Percentiles rank a stretch among this genome's conserved stretches.
These are phyloP conservation scores for Corythornis leucogaster DNA, from an alignment of 2,797 vertebrate genomes.

Conservation along the genomic window DNA sequence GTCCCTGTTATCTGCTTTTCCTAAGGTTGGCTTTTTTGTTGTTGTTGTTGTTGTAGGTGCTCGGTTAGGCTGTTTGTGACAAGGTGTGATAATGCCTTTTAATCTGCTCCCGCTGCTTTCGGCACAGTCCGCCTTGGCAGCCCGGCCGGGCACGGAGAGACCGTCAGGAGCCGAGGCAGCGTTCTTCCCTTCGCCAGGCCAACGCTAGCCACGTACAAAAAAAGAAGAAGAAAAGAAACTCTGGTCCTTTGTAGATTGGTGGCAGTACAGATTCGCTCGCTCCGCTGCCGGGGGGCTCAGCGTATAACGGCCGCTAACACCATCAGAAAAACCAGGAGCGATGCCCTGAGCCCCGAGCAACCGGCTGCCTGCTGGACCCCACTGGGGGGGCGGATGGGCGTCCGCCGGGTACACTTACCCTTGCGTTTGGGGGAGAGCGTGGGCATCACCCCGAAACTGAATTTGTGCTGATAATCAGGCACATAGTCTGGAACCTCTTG, in stretches of 20 bases:
- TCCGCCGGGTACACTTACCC: constrained; percentile 94
- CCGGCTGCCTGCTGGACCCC: constrained; percentile 95
- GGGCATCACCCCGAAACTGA: constrained; percentile 83
- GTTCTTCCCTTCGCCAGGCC: constrained; percentile 71
- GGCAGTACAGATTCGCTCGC: constrained; percentile 80
- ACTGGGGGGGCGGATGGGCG: constrained; percentile 91
- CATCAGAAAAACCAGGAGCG: constrained; percentile 82
- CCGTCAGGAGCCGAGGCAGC: constrained; percentile 55
- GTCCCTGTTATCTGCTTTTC: constrained; percentile 15
- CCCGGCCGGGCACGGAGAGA: constrained; percentile 59
- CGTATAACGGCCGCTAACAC: constrained; percentile 86
- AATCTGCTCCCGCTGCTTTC: constrained; percentile 36
- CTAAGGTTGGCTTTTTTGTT: constrained; percentile 45
- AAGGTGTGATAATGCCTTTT: constrained; percentile 61
- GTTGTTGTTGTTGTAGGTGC: constrained; percentile 32
- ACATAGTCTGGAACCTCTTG: constrained; percentile 91
- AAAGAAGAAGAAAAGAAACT: constrained; percentile 76
- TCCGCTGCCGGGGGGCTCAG: constrained; percentile 78
- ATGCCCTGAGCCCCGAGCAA: constrained; percentile 61
- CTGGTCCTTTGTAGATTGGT: constrained; percentile 77
- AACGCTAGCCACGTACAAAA: constrained; percentile 65
- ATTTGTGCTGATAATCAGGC: constrained; percentile 92
- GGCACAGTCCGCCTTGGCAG: constrained; percentile 68
- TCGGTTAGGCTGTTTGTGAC: constrained; percentile 63
- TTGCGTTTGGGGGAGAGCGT: constrained; percentile 89